Conservation (phyloP, 2,113 vertebrate genomes). For the Malurus melanocephalus region DNA sequence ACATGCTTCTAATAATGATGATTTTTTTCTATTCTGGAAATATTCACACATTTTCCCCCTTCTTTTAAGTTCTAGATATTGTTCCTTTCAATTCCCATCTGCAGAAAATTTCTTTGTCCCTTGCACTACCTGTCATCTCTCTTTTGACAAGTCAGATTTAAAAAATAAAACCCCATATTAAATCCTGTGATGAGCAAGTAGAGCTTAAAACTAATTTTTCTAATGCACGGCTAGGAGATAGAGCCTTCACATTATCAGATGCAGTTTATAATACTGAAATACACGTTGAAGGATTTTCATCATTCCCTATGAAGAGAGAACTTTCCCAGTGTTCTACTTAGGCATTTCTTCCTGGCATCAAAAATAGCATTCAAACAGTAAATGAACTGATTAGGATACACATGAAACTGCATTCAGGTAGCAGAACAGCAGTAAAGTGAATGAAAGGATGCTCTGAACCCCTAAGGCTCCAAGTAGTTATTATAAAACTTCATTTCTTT, state of each 20-base stretch:
- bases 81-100: background rate
- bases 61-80: background rate
- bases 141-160: background rate
- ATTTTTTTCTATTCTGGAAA: background rate
- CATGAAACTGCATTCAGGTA: slow-evolving; percentile 1
- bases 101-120: background rate
- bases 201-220: background rate
- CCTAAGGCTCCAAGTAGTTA: slow-evolving; percentile 10
- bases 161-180: background rate
- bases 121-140: background rate
- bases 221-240: background rate
- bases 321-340: background rate
- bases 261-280: slow-evolving; percentile 6
- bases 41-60: background rate
- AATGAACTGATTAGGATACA: slow-evolving; percentile 24
- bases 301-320: background rate
- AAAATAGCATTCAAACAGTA: slow-evolving; percentile 11
- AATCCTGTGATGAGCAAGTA: background rate
- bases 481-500: slow-evolving; percentile 29
- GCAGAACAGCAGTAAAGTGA: slow-evolving; percentile 3
- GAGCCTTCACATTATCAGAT: background rate
- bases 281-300: slow-evolving; percentile 20
- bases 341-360: background rate
- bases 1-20: background rate
- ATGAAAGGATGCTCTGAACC: slow-evolving; percentile 1